Evolutionary conservation across 2,113 vertebrate species (phyloP).

Genomic region (Dipodomys merriami): DNA sequence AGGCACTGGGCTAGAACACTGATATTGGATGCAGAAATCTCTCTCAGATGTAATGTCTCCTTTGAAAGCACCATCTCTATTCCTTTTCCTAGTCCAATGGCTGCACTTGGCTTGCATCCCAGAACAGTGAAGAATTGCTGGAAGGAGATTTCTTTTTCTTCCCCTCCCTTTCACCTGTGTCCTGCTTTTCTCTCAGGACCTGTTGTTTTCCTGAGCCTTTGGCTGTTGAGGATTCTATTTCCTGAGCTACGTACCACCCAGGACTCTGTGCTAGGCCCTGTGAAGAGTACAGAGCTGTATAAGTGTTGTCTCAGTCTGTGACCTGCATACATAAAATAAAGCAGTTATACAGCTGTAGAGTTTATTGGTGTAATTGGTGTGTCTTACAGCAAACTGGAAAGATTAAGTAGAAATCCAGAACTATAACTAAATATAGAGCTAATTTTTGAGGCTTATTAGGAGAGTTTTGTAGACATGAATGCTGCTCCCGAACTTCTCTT

Average conservation of each 20-base stretch:
- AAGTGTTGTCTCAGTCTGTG: neutral
- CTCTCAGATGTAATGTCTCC: constrained; percentile 3
- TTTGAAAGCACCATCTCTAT: constrained; percentile 3
- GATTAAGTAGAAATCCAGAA: neutral
- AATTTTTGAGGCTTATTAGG: neutral
- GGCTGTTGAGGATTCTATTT: constrained; percentile 25
- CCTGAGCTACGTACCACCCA: neutral
- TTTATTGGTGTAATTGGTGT: neutral
- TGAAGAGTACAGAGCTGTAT: neutral
- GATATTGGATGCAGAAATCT: constrained; percentile 8
- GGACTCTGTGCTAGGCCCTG: neutral
- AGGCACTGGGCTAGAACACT: constrained; percentile 23
- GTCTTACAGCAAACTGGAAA: neutral
- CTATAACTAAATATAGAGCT: neutral
- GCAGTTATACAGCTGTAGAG: neutral
- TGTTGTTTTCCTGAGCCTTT: constrained; percentile 43
- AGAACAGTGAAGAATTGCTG: constrained; percentile 56
- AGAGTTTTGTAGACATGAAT: neutral
- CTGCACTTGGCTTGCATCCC: constrained; percentile 41
- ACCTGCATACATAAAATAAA: neutral
- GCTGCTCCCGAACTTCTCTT: neutral
- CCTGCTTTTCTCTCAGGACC: constrained; percentile 35
- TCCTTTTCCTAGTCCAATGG: neutral
- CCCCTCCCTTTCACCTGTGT: constrained; percentile 32
- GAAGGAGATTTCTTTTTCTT: neutral